Percentiles rank a stretch among this genome's conserved stretches.
Conservation (phyloP, 1,140 invertebrate species). For the Acromyrmex echinatior region DNA sequence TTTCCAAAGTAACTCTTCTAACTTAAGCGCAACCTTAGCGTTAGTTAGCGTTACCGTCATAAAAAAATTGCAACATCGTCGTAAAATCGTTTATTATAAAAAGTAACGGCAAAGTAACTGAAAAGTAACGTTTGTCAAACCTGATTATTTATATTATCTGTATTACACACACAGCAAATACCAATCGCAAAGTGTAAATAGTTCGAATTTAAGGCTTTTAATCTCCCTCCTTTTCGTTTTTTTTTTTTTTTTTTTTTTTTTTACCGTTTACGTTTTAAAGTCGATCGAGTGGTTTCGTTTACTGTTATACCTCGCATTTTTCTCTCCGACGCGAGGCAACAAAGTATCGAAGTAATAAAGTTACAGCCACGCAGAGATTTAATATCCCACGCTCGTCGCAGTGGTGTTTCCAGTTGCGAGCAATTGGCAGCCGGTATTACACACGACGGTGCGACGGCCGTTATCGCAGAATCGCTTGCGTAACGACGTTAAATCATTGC, state of each 20-base stretch:
- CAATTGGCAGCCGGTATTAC: conserved; percentile 58
- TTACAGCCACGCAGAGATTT: conserved; percentile 37
- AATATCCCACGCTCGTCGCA: conserved; percentile 55
- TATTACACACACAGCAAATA: not conserved
- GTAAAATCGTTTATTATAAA: too few species aligned
- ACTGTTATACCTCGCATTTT: not conserved
- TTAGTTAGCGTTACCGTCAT: too few species aligned
- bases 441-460: conserved; percentile 14
- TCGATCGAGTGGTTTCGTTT: conserved; percentile 13
- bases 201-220: not conserved
- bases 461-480: conserved; percentile 58
- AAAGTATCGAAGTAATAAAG: conserved; percentile 52
- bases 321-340: conserved; percentile 1
- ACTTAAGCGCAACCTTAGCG: too few species aligned
- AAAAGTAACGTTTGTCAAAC: too few species aligned
- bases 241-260: not conserved
- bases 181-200: not conserved
- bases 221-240: not conserved
- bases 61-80: too few species aligned
- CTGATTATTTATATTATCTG: not conserved
- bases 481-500: conserved; percentile 65
- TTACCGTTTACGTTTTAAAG: conserved; percentile 4
- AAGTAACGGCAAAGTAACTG: too few species aligned
- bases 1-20: too few species aligned
- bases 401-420: conserved; percentile 48